Percentiles rank a stretch among this genome's conserved stretches.
Conservation (phyloP, 1,140 invertebrate species). For the Ostrea denselamellosa region DNA sequence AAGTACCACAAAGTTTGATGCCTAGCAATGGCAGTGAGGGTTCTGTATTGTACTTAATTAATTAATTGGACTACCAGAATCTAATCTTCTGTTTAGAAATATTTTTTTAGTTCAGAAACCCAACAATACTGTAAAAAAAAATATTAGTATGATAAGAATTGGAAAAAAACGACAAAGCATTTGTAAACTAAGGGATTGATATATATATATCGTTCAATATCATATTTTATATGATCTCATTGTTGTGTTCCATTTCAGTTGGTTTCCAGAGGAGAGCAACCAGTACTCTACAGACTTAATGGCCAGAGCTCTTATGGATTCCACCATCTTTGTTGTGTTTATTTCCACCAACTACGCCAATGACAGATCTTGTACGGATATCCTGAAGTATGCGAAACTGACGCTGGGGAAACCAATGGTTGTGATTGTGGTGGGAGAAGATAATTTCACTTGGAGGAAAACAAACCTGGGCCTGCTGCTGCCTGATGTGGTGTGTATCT, state of each 20-base stretch:
- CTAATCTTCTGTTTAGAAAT: too few relatives aligned
- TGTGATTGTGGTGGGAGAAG: conserved; percentile 70
- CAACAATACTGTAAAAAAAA: too few relatives aligned
- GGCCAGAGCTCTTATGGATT: conserved; percentile 69
- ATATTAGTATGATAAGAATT: too few relatives aligned
- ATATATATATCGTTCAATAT: not conserved
- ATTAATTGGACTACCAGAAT: too few relatives aligned
- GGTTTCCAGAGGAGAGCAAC: conserved; percentile 59
- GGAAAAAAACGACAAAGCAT: too few relatives aligned
- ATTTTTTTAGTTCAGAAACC: too few relatives aligned
- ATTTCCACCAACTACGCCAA: conserved; percentile 72
- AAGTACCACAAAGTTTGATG: too few relatives aligned
- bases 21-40: too few relatives aligned
- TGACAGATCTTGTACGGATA: conserved; percentile 69
- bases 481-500: conserved; percentile 68
- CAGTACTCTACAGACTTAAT: conserved; percentile 65
- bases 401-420: conserved; percentile 74
- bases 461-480: conserved; percentile 70
- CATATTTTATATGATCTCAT: not conserved
- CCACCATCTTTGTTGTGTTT: conserved; percentile 72
- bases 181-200: too few relatives aligned
- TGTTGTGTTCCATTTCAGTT: conserved; percentile 61
- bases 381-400: conserved; percentile 74
- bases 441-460: conserved; percentile 68
- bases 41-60: too few relatives aligned